Base-by-base conservation (phyloP, 2,888 invertebrate species). In the Steinernema carpocapsae region DNA sequence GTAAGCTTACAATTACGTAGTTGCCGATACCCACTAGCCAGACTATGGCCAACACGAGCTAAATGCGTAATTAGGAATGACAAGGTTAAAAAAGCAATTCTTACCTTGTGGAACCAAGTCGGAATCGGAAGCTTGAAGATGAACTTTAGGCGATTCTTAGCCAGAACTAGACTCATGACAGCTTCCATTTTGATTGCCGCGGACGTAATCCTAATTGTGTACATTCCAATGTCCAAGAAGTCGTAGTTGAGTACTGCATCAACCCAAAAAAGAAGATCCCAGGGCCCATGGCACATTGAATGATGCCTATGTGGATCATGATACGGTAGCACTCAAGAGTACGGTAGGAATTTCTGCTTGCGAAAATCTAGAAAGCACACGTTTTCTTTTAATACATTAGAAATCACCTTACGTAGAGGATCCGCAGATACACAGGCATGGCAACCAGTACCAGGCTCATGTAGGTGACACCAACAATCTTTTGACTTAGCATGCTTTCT, bases 151-250 rank as follows among this genome's bases (percentile, higher is more conserved):
- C 64, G 26, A 29, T 64, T 64, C 64, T 32, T 7, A 14, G 64
- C 64, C 10, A 64, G 32, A 14, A 64, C 64, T 2, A 64, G 32
- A 32, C 64, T 64, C 10, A 64, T 29, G 12, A 64, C 17, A 29
- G 32, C 64, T 37, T 64, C 64, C 32, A 64, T 19, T n/a, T 32
- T 29, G 17, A 64, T 64, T 12, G 64, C 64, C 14, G 64, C 26
- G 1, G 64, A 64, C 17, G 32, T 2, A 29, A 64, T 26, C 32
- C 14, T 64, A 2, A 64, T 3, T 29, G 64, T 17, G 17, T 3
- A n/a, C n/a, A n/a, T 48, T 17, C n/a, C 48, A 48, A 48, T 6
- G n/a, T n/a, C 19, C 10, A 48, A 48, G 48, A 10, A 48, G 48
- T 48, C 48, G 7, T 48, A n/a, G 48, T 48, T 17, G 4, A 48